These are phyloP conservation scores for Xenotilapia flavipinnis DNA, from an alignment of 2,113 vertebrate genomes.

Conservation along the genomic window DNA sequence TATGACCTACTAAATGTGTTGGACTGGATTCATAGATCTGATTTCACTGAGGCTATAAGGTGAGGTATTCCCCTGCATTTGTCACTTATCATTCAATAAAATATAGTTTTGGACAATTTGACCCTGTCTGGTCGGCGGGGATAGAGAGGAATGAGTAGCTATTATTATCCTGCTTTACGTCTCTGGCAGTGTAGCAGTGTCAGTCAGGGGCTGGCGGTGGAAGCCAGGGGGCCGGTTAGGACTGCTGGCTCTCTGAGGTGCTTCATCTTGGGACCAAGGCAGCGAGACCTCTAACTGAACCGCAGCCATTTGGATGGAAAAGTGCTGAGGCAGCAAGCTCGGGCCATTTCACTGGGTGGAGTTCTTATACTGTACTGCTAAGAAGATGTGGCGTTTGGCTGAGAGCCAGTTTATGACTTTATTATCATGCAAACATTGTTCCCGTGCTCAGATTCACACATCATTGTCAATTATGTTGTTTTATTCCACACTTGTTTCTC, in stretches of 20 bases:
- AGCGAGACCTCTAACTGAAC: constrained; percentile 59
- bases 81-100: constrained; percentile 38
- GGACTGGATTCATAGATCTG: neutral
- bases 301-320: constrained; percentile 49
- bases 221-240: constrained; percentile 35
- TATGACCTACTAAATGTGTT: constrained; percentile 15
- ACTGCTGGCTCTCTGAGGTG: constrained; percentile 48
- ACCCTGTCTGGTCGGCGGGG: neutral
- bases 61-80: constrained; percentile 26
- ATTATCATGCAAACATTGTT: constrained; percentile 19
- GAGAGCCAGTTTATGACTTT: constrained; percentile 5
- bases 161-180: constrained; percentile 52
- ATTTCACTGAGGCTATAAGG: neutral
- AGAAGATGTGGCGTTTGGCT: neutral
- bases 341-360: constrained; percentile 35
- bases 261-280: constrained; percentile 49
- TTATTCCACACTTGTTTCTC: constrained; percentile 29
- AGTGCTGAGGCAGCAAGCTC: constrained; percentile 56
- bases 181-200: constrained; percentile 47
- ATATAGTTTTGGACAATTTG: constrained; percentile 24
- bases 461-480: constrained; percentile 22
- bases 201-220: constrained; percentile 41
- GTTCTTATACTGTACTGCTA: constrained; percentile 1
- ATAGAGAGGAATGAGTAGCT: constrained; percentile 34
- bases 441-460: constrained; percentile 29